A percentile compares a stretch with the other conserved stretches of the same genome.
These are phyloP conservation scores for Anthonomus grandis DNA, from an alignment of 1,140 invertebrate species.

Conservation along the genomic window DNA sequence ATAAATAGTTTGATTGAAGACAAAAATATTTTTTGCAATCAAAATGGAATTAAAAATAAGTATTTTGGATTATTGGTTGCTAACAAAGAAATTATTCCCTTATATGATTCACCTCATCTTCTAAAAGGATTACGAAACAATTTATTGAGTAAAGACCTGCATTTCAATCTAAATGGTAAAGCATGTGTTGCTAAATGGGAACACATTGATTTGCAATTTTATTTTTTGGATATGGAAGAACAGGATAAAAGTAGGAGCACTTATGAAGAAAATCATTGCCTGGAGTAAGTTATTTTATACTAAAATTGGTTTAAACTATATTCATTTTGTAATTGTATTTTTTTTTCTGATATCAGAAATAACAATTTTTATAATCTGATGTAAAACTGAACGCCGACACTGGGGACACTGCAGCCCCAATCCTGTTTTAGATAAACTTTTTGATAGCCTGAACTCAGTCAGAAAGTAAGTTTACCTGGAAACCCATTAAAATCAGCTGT, in stretches of 20 bases:
- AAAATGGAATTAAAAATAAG: constrained; percentile 22
- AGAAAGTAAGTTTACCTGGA: neutral
- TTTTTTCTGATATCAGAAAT: constrained; percentile 2
- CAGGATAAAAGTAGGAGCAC: constrained; percentile 7
- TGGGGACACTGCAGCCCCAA: constrained; percentile 7
- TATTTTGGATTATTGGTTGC: constrained; percentile 22
- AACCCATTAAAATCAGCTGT: constrained; percentile 5
- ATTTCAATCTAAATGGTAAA: constrained; percentile 7
- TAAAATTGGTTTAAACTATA: neutral
- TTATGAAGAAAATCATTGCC: constrained; percentile 5
- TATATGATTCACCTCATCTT: constrained; percentile 43
- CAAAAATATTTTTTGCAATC: constrained; percentile 12
- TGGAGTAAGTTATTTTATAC: constrained; percentile 1
- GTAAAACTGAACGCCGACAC: neutral
- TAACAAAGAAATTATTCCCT: constrained; percentile 33
- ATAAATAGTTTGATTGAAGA: constrained; percentile 24
- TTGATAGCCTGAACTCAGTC: constrained; percentile 24
- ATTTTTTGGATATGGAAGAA: constrained; percentile 10
- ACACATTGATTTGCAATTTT: constrained; percentile 6
- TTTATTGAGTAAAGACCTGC: constrained; percentile 18
- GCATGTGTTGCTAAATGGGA: constrained; percentile 23
- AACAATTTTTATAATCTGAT: constrained; percentile 14
- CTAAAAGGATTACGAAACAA: constrained; percentile 41
- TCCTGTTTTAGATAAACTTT: constrained; percentile 26
- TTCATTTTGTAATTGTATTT: neutral